These are phyloP conservation scores for Ennomos quercinarius DNA, from an alignment of 2,888 invertebrate genomes.

Conservation along the genomic window DNA sequence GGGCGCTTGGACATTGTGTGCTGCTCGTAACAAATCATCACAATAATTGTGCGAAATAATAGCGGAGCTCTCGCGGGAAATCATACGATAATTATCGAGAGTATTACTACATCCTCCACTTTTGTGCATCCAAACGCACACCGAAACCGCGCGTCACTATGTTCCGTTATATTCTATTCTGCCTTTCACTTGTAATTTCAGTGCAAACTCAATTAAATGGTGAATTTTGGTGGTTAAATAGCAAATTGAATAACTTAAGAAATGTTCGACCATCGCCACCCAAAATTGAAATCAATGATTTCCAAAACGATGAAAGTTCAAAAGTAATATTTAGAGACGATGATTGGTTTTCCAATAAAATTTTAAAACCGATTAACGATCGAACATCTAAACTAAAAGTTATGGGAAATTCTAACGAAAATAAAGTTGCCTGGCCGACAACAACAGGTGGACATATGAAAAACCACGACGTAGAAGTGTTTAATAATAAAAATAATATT, in stretches of 20 bases:
- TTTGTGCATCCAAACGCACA: conserved; percentile 51
- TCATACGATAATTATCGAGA: conserved; percentile 60
- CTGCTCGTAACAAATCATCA: conserved; percentile 56
- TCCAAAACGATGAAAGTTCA: conserved; percentile 69
- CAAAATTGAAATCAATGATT: conserved; percentile 63
- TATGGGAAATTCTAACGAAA: conserved; percentile 3
- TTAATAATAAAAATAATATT: no score
- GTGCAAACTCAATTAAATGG: conserved; percentile 66
- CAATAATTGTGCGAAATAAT: conserved; percentile 65
- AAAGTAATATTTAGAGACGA: conserved; percentile 58
- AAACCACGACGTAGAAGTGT: no score
- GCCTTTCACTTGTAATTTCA: conserved; percentile 49
- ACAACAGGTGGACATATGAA: background rate
- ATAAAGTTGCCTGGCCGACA: conserved; percentile 41
- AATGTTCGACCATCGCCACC: conserved; percentile 55
- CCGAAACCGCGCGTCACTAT: conserved; percentile 50
- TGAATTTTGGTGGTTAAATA: conserved; percentile 76
- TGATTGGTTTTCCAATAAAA: conserved; percentile 35
- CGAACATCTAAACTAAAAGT: conserved; percentile 28
- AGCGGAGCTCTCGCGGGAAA: conserved; percentile 61
- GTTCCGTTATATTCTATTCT: conserved; percentile 49
- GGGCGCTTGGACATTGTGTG: conserved; percentile 53
- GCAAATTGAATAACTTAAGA: conserved; percentile 58
- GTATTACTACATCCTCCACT: conserved; percentile 70
- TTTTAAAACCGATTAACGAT: conserved; percentile 23